phyloP scores from a whole-genome alignment of 2,797 vertebrate species.

The Brachyalestes nurse region DNA sequence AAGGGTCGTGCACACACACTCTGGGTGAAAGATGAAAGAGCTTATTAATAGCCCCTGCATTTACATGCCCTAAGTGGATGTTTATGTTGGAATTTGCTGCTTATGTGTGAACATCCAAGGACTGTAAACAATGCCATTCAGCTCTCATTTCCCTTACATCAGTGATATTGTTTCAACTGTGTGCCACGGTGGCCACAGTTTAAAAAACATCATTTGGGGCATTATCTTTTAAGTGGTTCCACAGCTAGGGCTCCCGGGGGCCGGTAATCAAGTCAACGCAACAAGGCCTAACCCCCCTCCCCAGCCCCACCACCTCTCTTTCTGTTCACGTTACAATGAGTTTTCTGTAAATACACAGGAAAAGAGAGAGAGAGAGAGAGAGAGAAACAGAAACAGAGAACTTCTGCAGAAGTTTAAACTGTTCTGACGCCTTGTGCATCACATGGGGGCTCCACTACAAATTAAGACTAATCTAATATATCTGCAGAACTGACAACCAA shows the following conservation, averaged over 20 bases:
- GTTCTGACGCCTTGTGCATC: not conserved
- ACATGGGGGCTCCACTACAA: slow-evolving; percentile 1
- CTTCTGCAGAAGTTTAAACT: not conserved
- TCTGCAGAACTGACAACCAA: slow-evolving; percentile 1
- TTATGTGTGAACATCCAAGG: slow-evolving; percentile 86
- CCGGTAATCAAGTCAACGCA: slow-evolving; percentile 76
- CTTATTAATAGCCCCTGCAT: slow-evolving; percentile 85
- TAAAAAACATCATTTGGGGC: slow-evolving; percentile 77
- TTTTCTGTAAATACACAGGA: slow-evolving; percentile 70
- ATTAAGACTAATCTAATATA: slow-evolving; percentile 11
- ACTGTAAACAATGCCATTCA: slow-evolving; percentile 86
- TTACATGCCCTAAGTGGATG: slow-evolving; percentile 84
- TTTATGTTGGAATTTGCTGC: slow-evolving; percentile 87
- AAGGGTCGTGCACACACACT: slow-evolving; percentile 57
- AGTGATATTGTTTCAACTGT: slow-evolving; percentile 83
- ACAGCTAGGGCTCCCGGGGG: slow-evolving; percentile 73
- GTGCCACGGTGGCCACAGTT: slow-evolving; percentile 72
- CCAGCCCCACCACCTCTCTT: slow-evolving; percentile 46
- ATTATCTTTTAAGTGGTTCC: slow-evolving; percentile 83
- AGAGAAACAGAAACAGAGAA: slow-evolving; percentile 39
- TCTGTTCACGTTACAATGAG: slow-evolving; percentile 72
- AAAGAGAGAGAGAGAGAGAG: slow-evolving; percentile 52
- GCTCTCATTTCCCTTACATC: slow-evolving; percentile 87
- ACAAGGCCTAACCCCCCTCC: slow-evolving; percentile 72
- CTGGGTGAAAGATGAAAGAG: slow-evolving; percentile 80